These are phyloP conservation scores for Darevskia mixta DNA, from an alignment of 2,797 vertebrate genomes.

Conservation along the genomic window DNA sequence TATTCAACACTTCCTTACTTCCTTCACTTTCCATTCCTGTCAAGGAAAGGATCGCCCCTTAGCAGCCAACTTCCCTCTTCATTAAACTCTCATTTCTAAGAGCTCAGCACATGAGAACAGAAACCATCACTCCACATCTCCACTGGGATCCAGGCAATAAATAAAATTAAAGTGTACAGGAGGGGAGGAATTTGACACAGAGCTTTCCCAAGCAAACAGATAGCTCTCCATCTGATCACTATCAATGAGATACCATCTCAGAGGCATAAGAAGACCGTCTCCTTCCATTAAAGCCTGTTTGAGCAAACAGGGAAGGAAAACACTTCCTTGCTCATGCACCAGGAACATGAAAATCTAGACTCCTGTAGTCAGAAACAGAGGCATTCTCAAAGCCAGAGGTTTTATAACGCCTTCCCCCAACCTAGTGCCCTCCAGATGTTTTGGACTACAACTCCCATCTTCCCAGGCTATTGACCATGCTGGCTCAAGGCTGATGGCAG, in stretches of 20 bases:
- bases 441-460: too few species aligned
- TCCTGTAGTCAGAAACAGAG: neutral
- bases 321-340: neutral
- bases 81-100: conserved; percentile 37
- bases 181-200: neutral
- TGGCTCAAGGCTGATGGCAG: neutral
- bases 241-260: conserved; percentile 4
- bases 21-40: conserved; percentile 22
- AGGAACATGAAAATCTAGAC: neutral
- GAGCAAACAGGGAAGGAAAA: neutral
- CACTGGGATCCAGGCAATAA: conserved; percentile 22
- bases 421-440: neutral
- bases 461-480: neutral
- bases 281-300: neutral
- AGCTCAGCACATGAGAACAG: conserved; percentile 24
- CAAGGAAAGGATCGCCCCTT: conserved; percentile 39
- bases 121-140: neutral
- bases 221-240: neutral
- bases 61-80: conserved; percentile 43
- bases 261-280: neutral
- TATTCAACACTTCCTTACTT: conserved; percentile 8
- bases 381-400: neutral
- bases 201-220: conserved; percentile 36
- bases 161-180: conserved; percentile 27
- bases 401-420: neutral